Evolutionary conservation across 1,140 invertebrate genomes (phyloP), one percentile per base, ranked within the genome.

Genomic region (Mizuhopecten yessoensis): DNA sequence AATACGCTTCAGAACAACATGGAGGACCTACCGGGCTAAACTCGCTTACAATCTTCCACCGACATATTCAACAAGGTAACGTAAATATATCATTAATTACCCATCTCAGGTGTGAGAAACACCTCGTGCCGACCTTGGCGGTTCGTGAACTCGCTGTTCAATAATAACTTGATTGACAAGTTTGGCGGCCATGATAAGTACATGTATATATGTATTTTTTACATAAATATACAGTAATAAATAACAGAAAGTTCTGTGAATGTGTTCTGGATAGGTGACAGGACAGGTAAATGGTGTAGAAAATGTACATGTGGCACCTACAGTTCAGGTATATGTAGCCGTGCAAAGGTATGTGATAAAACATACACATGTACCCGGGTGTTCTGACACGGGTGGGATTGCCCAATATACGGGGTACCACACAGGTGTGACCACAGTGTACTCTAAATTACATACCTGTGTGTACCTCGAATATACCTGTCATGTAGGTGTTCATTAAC

Each of bases 161-260:
- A 75, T 75, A 75, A 75, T 75, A 75, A 75, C 57, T 75, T 75
- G 57, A 75, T 75, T 75, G 57, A 75, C 57, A 75, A 75, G 57
- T 75, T 75, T 75, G 57, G 57, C 57, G 23, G 57, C 57, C 57
- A 75, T 75, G n/a, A 75, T 75, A n/a, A 29, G n/a, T 75, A n/a
- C 57, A 45, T 45, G 42, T 75, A 57, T 57, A 75, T n/a, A 75
- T n/a, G n/a, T 75, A 29, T 75, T 75, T 75, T 75, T 75, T 29
- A 75, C 57, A 75, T 29, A 5, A 15, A 45, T 75, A 75, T 29
- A n/a, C 57, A 75, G 1, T 5, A 75, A 75, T 75, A 75, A 5
- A 75, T 17, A 0, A 75, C 1, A 75, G 3, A 5, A 3, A 1
- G 2, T 75, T 75, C 5, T n/a, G 5, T 5, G 0, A 75, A n/a